Base-by-base conservation (phyloP, 2,113 vertebrate genomes). In the human (Homo sapiens) region DNA sequence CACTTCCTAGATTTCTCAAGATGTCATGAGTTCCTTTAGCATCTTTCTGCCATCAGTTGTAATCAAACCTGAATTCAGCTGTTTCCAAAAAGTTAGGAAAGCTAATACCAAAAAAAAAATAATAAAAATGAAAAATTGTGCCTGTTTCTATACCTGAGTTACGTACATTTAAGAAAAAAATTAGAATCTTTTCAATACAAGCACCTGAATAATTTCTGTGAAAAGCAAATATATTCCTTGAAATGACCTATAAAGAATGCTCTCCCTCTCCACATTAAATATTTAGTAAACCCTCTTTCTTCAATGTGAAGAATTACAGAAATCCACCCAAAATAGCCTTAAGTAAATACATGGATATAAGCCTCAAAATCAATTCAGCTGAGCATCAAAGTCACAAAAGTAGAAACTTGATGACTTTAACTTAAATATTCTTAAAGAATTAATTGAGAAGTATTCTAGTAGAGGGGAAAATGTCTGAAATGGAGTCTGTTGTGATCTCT, bases 71-170 rank as follows among this genome's bases (percentile, higher is more conserved):
- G 9, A 97, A 88, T 93, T 93, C 50, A 96, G 48, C 18, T 76
- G 32, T 97, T 96, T 97, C 83, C 85, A 84, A 93, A 83, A 93
- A 92, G 90, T n/a, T 40, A 96, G 79, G 96, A 96, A 97, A 79
- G 8, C 27, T 76, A 89, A 48, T 64, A 90, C 61, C 55, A 96
- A 50, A 52, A 88, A n/a, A 93, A 96, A 32, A 32, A 81, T 8
- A 52, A 72, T 8, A 52, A 72, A 87, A 64, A 86, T 91, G 96
- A 59, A 40, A 88, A 61, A 13, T 57, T 87, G 16, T 90, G 64
- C 6, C 57, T 43, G 35, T 97, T 98, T 97, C 90, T 23, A 9
- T 94, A 35, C 35, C 70, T 83, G 90, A 66, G 35, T 95, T 95
- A 84, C 94, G 30, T 38, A 90, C 35, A 96, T 14, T 92, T n/a